Evolutionary conservation across 2,113 vertebrate genomes (phyloP).

Genomic region (Colaptes auratus): DNA sequence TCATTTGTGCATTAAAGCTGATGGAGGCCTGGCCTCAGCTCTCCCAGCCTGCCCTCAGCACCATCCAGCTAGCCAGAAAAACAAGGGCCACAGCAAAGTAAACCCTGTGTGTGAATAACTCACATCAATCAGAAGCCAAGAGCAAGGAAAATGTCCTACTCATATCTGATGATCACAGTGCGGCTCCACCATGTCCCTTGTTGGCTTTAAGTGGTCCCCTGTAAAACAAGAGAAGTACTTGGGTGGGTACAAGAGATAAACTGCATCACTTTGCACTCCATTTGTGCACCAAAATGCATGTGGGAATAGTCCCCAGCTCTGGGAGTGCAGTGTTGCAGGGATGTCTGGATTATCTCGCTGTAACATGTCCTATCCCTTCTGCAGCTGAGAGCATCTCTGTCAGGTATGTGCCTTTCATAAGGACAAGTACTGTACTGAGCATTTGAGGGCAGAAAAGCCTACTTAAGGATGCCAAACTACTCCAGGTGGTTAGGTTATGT

Average conservation of each 20-base stretch:
- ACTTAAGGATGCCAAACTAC: neutral
- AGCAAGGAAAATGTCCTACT: neutral
- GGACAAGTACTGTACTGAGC: neutral
- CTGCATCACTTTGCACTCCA: accelerated
- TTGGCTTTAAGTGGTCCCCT: neutral
- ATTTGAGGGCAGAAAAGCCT: neutral
- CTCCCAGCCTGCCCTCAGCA: neutral
- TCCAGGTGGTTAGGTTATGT: conserved; percentile 10
- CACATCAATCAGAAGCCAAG: neutral
- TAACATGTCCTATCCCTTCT: neutral
- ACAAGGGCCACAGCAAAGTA: conserved; percentile 13
- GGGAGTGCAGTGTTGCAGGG: neutral
- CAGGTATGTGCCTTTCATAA: neutral
- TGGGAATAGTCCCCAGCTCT: neutral
- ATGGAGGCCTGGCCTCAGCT: neutral
- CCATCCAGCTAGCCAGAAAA: neutral
- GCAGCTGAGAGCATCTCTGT: neutral
- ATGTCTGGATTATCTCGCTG: neutral
- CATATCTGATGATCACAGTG: neutral
- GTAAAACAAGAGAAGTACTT: neutral
- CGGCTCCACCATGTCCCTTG: neutral
- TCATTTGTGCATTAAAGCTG: conserved; percentile 12
- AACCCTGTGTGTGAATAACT: neutral
- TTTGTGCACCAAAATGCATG: neutral
- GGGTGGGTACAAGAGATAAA: neutral